Base-by-base conservation (phyloP, 2,113 vertebrate species). In the Cyprinodon tularosa region DNA sequence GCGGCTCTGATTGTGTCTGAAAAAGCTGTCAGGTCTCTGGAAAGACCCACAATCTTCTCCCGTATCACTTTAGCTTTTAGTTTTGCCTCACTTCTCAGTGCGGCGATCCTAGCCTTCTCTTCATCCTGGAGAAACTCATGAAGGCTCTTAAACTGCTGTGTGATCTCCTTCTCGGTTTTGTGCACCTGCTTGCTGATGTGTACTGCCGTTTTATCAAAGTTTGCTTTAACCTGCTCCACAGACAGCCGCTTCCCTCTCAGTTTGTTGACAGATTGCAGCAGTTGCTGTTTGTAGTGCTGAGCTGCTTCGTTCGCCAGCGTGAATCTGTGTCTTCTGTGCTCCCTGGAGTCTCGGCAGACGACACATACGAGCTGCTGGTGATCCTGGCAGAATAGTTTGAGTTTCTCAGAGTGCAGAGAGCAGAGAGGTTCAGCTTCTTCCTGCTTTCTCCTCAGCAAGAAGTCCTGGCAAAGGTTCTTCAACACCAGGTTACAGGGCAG, bases 331-430 rank as follows among this genome's bases (percentile, higher is more conserved):
- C 50, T n/a, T n/a, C 3, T 68, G 76, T 85, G 83, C 4, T 15
- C 72, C 8, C 20, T 76, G n/a, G 72, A 84, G 10, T 84, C 82
- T 39, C 82, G 36, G 45, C 83, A 85, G 76, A 78, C 1, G 14
- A 85, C 36, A 48, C 11, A 85, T 4, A 48, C 53, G 1, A 65
- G 68, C 68, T 53, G n/a, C 78, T 75, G 83, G 8, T 84, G 78
- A 48, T 81, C 68, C 77, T 78, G 68, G 48, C 81, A 86, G 68
- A 72, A 84, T 71, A 83, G 78, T 39, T 68, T 78, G 44, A 81
- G 57, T 45, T 45, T 42, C 72, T 86, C 85, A 4, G 9, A 29
- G 78, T 86, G 75, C 61, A 73, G 42, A 20, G 37, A 17, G 68
- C 78, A 85, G 44, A 71, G 22, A 17, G n/a, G 0, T 38, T 76